Evolutionary conservation across 2,797 vertebrate species (phyloP).

Genomic region (Cuculus canorus): DNA sequence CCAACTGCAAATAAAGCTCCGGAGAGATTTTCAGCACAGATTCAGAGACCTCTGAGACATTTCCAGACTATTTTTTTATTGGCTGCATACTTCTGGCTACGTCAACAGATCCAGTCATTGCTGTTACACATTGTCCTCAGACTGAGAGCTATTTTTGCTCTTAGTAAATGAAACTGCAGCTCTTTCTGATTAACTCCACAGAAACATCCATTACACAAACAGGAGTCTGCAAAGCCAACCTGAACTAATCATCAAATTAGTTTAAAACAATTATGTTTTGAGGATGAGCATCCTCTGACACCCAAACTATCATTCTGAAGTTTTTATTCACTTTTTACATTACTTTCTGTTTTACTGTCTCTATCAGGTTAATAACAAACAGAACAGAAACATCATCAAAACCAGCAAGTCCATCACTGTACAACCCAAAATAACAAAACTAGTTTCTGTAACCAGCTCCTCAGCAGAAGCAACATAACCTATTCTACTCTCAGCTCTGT

Average conservation of each 20-base stretch:
- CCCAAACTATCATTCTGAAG: neutral
- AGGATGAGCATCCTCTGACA: neutral
- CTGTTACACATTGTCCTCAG: slow-evolving; percentile 38
- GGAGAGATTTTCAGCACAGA: neutral
- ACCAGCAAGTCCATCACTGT: neutral
- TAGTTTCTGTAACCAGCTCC: neutral
- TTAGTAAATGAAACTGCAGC: slow-evolving; percentile 1
- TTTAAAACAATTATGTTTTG: neutral
- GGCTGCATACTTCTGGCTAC: neutral
- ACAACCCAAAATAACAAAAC: neutral
- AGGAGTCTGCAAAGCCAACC: neutral
- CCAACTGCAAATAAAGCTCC: neutral
- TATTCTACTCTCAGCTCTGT: neutral
- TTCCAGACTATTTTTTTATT: neutral
- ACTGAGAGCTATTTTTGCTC: slow-evolving; percentile 8
- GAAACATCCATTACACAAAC: slow-evolving; percentile 33
- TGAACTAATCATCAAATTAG: slow-evolving; percentile 17
- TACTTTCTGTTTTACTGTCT: neutral
- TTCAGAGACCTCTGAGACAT: neutral
- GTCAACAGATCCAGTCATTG: slow-evolving; percentile 26
- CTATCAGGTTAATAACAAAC: slow-evolving; percentile 23
- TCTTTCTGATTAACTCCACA: slow-evolving; percentile 41
- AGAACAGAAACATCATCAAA: neutral
- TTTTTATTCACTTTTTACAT: neutral
- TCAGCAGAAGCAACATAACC: neutral